Conservation (phyloP, 2,888 invertebrate species). For the Scaptomyza parva region DNA sequence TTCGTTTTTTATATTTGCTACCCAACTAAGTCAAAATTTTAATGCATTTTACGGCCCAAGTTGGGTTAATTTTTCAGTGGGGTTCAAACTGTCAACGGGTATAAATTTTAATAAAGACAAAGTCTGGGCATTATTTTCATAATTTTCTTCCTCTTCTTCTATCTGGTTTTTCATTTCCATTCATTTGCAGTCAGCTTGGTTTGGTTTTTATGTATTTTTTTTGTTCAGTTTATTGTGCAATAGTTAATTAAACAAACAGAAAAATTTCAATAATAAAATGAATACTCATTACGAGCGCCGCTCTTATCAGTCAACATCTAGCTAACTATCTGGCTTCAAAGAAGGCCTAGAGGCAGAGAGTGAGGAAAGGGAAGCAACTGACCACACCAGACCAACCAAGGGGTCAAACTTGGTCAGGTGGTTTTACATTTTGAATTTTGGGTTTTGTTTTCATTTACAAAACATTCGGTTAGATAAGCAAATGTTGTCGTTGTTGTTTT, state of each 20-base stretch:
- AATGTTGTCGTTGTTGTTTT: constrained; percentile 58
- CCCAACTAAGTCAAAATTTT: constrained; percentile 47
- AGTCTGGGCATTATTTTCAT: constrained; percentile 66
- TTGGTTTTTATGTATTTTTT: not conserved
- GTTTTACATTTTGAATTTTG: constrained; percentile 28
- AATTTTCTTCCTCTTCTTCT: constrained; percentile 40
- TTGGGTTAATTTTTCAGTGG: constrained; percentile 71
- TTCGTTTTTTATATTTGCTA: constrained; percentile 34
- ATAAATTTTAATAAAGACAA: constrained; percentile 70
- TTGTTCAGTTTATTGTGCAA: constrained; percentile 59
- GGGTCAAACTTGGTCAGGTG: constrained; percentile 50
- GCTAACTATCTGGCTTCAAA: constrained; percentile 29
- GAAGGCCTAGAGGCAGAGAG: constrained; percentile 32
- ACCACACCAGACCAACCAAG: not conserved
- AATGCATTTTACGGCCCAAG: constrained; percentile 69
- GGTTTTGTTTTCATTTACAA: constrained; percentile 47
- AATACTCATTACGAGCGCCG: constrained; percentile 65
- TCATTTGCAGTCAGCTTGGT: constrained; percentile 1
- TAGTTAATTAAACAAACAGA: constrained; percentile 67
- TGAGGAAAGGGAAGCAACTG: not conserved
- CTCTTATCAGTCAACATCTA: constrained; percentile 58
- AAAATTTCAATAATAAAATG: constrained; percentile 69
- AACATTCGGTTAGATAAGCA: constrained; percentile 52
- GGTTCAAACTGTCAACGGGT: constrained; percentile 75
- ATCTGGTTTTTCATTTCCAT: constrained; percentile 5